Evolutionary conservation across 2,797 vertebrate species (phyloP), one percentile per base, ranked within the genome.

Genomic region (Macrochelys suwanniensis): DNA sequence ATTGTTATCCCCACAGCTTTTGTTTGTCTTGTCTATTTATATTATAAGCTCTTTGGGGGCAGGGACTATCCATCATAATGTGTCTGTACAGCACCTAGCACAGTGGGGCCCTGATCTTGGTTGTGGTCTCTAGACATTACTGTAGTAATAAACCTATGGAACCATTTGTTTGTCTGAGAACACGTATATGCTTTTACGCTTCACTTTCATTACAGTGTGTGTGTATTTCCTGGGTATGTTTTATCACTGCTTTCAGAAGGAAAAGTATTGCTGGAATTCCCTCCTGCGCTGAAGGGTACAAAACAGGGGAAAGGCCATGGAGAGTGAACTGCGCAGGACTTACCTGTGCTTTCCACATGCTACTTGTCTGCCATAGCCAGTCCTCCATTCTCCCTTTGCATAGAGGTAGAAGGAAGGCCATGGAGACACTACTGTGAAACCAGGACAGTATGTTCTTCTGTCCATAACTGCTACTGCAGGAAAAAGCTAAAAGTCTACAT

Each of bases 1-100:
- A 94, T 83, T 96, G 61, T 90, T 94, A 74, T 95, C 92, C 71
- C 17, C 12, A 49, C 84, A 85, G 74, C 42, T 93, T 96, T 95
- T 95, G 50, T 88, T 90, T 93, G 53, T 92, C 85, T 88, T 93
- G 50, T 90, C 88, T 93, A 33, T 78, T 89, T 92, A 88, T 85
- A 68, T 74, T 10, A 56, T 91, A 86, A 95, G 54, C 47, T 91
- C 51, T 91, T 86, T 45, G 51, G 42, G 42, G 28, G n/a, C 49
- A 89, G 80, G 57, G 93, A 92, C 88, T 89, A 11, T 49, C 84
- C 90, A 90, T 82, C 95, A 54, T 93, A 96, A 89, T 82, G 26
- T 85, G 33, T 84, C 92, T 96, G 78, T 89, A 45, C 1, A 92
- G 89, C 15, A 87, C 57, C 28, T 31, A 31, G 26, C 57, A 31